Conservation (phyloP, 2,797 vertebrate species). For the Eleutherodactylus coqui region DNA sequence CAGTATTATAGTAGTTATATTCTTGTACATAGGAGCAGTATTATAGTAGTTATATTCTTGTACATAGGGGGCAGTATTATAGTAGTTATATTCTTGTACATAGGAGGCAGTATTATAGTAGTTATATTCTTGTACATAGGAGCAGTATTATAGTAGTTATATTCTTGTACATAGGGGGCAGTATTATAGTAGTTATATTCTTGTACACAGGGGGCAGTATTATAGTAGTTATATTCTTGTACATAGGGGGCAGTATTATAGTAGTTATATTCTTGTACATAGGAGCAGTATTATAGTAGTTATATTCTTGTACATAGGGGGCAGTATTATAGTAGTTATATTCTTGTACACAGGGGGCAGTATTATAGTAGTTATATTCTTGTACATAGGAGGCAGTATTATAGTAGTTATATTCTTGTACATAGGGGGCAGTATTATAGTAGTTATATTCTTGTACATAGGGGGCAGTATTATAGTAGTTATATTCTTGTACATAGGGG, state of each 20-base stretch:
- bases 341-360: not conserved
- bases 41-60: not conserved
- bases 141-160: not conserved
- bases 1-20: slow-evolving; percentile 5
- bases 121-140: not conserved
- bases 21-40: not conserved
- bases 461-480: not conserved
- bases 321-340: too few relatives aligned
- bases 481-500: too few relatives aligned
- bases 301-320: too few relatives aligned
- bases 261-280: not conserved
- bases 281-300: too few relatives aligned
- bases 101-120: slow-evolving; percentile 5
- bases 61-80: not conserved
- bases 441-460: not conserved
- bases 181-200: not conserved
- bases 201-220: not conserved
- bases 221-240: too few relatives aligned
- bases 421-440: not conserved
- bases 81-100: slow-evolving; percentile 3
- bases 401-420: slow-evolving; percentile 16
- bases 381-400: slow-evolving; percentile 1
- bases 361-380: slow-evolving; percentile 1
- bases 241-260: too few relatives aligned
- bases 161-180: not conserved